Evolutionary conservation across 2,888 invertebrate genomes (phyloP).

Genomic region (Aromia moschata): DNA sequence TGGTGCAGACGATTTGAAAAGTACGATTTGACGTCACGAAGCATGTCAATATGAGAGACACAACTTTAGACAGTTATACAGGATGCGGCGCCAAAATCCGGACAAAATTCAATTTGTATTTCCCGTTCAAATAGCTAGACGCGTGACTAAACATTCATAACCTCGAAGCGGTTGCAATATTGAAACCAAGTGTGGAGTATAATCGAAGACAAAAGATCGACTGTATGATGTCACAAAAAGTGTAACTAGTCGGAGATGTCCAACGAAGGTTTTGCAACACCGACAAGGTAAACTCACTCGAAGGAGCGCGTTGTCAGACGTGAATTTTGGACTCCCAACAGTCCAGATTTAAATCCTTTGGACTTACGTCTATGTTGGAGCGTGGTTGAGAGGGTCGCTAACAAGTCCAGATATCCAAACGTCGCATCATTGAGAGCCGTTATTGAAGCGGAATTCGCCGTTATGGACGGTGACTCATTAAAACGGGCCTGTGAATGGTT

Average conservation of each 20-base stretch:
- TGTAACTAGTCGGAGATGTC: background rate
- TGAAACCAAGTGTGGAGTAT: background rate
- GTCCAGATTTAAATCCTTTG: background rate
- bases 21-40: too few relatives aligned
- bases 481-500: background rate
- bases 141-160: background rate
- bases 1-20: background rate
- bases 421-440: background rate
- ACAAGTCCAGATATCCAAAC: background rate
- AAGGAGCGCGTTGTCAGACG: background rate
- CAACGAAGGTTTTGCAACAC: background rate
- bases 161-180: background rate
- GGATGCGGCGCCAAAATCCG: too few relatives aligned
- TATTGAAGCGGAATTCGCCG: background rate
- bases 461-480: background rate
- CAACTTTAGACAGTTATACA: too few relatives aligned
- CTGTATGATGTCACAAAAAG: background rate
- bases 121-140: background rate
- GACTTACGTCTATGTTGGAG: background rate
- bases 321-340: background rate
- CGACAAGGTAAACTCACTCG: background rate
- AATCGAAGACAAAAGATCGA: background rate
- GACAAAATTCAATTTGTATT: too few relatives aligned
- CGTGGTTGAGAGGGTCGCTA: background rate
- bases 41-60: too few relatives aligned